A percentile compares a stretch with the other conserved stretches of the same genome.
phyloP scores from a whole-genome alignment of 1,140 invertebrate genomes.

The Trichonephila clavata region DNA sequence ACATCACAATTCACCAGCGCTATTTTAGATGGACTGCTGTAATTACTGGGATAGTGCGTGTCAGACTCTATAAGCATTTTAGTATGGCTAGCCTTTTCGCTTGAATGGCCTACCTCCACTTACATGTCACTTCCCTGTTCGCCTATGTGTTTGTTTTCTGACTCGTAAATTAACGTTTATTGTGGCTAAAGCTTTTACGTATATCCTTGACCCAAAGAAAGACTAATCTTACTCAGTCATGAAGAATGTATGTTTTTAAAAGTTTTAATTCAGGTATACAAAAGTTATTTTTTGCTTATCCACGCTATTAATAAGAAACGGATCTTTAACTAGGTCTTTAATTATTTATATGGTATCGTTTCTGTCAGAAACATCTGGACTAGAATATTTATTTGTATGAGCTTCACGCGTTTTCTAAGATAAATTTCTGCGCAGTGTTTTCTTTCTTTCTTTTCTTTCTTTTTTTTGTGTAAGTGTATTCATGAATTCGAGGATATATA shows the following conservation, averaged over 20 bases:
- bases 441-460: too few species aligned
- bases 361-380: neutral
- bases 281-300: neutral
- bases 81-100: conserved; percentile 28
- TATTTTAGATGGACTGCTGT: conserved; percentile 53
- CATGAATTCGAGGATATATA: too few species aligned
- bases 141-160: neutral
- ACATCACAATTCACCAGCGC: conserved; percentile 40
- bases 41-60: conserved; percentile 45
- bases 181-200: neutral
- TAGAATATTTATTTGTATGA: neutral
- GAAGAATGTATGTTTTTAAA: neutral
- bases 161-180: neutral
- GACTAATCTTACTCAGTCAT: neutral
- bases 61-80: conserved; percentile 37
- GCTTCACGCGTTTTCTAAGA: neutral
- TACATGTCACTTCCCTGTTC: conserved; percentile 32
- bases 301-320: conserved; percentile 4
- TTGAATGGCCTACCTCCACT: neutral
- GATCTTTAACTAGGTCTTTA: neutral
- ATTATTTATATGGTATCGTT: neutral
- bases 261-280: neutral
- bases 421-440: too few species aligned
- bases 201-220: conserved; percentile 21
- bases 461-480: too few species aligned